Percentiles rank a stretch among this genome's conserved stretches.
Evolutionary conservation across 2,797 vertebrate genomes (phyloP).

Genomic region (Alosa sapidissima): DNA sequence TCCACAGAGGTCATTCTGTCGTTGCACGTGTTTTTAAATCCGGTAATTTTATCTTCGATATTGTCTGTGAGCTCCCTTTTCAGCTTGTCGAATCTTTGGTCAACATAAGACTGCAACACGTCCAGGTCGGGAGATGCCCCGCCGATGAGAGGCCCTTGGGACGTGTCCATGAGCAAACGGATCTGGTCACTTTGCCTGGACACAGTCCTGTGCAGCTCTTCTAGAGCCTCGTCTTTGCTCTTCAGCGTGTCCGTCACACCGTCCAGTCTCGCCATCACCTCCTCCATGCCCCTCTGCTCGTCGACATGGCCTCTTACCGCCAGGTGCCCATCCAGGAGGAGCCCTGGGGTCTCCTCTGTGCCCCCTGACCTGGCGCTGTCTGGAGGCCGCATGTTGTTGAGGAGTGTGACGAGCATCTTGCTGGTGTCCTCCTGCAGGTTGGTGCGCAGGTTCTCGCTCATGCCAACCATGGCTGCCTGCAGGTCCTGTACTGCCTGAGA

Average conservation of each 20-base stretch:
- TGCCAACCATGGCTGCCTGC: constrained; percentile 82
- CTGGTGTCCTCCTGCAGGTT: constrained; percentile 86
- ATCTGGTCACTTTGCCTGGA: constrained; percentile 88
- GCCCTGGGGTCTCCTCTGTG: constrained; percentile 72
- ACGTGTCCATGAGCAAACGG: constrained; percentile 86
- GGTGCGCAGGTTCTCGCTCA: constrained; percentile 81
- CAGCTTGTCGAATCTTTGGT: constrained; percentile 85
- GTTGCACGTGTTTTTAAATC: constrained; percentile 80
- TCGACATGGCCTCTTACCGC: constrained; percentile 61
- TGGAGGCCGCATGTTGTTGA: constrained; percentile 78
- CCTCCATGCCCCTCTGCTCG: constrained; percentile 77
- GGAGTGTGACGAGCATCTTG: constrained; percentile 80
- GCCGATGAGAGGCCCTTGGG: constrained; percentile 56
- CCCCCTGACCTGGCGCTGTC: constrained; percentile 62
- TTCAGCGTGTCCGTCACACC: constrained; percentile 82
- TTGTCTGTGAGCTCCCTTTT: constrained; percentile 82
- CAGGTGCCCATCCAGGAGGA: constrained; percentile 73
- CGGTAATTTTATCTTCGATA: constrained; percentile 81
- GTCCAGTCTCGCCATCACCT: constrained; percentile 81
- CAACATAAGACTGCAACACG: constrained; percentile 81
- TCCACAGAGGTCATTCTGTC: constrained; percentile 78
- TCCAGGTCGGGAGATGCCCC: constrained; percentile 72
- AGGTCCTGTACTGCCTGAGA: constrained; percentile 89
- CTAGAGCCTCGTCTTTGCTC: constrained; percentile 83
- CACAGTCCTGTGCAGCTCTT: constrained; percentile 84